Evolutionary conservation across 1,140 invertebrate genomes (phyloP).

Genomic region (Eciton burchellii): DNA sequence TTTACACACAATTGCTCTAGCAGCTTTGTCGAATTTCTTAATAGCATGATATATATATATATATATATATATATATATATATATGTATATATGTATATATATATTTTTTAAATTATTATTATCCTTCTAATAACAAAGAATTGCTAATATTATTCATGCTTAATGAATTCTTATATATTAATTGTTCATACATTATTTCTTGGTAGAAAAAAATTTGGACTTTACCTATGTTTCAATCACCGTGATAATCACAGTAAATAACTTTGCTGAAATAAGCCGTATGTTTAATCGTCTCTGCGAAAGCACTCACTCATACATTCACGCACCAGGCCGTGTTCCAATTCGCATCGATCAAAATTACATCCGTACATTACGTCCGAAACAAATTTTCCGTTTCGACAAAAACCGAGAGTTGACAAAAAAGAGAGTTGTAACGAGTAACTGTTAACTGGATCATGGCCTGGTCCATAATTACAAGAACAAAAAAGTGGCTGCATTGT

Average conservation of each 20-base stretch:
- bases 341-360: conserved; percentile 65
- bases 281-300: conserved; percentile 10
- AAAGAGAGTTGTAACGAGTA: neutral
- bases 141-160: conserved; percentile 8
- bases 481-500: conserved; percentile 34
- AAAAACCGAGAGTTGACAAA: conserved; percentile 20
- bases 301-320: conserved; percentile 32
- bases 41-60: too few species aligned
- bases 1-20: neutral
- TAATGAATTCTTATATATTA: conserved; percentile 33
- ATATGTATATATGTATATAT: too few species aligned
- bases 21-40: too few species aligned
- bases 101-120: too few species aligned
- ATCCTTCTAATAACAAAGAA: neutral
- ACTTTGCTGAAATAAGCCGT: neutral
- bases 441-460: conserved; percentile 75
- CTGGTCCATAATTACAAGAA: conserved; percentile 43
- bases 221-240: neutral
- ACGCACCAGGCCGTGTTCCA: conserved; percentile 76
- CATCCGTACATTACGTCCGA: conserved; percentile 30
- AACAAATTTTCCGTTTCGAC: conserved; percentile 30
- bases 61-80: too few species aligned
- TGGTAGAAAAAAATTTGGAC: neutral
- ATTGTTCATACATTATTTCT: neutral
- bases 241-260: conserved; percentile 32